Conservation (phyloP, 2,888 invertebrate species). For the Notodonta ziczac region DNA sequence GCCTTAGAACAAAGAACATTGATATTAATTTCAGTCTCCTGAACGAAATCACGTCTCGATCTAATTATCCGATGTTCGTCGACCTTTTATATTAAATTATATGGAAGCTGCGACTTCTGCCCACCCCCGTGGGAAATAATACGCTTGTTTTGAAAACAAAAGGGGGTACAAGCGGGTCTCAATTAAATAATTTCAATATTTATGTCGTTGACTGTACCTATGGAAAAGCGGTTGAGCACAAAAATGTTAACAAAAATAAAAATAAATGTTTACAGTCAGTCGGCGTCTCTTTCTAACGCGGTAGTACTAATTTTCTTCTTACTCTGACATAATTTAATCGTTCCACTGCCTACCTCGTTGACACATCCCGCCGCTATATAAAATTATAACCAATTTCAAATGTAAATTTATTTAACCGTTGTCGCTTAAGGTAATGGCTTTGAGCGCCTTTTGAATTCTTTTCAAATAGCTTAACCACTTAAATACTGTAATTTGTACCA, state of each 20-base stretch:
- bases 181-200: constrained; percentile 30
- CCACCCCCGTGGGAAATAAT: constrained; percentile 75
- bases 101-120: constrained; percentile 75
- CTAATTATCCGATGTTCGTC: constrained; percentile 80
- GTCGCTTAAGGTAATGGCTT: constrained; percentile 47
- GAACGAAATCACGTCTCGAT: constrained; percentile 81
- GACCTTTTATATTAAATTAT: constrained; percentile 81
- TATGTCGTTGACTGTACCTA: constrained; percentile 3
- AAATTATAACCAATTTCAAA: constrained; percentile 34
- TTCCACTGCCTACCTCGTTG: background rate
- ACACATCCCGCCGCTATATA: constrained; percentile 5
- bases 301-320: too few species aligned
- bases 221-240: background rate
- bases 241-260: too few species aligned
- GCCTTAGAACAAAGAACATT: constrained; percentile 74
- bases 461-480: constrained; percentile 63
- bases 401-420: constrained; percentile 49
- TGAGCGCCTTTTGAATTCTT: constrained; percentile 53
- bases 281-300: too few species aligned
- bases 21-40: constrained; percentile 81
- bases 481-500: constrained; percentile 61
- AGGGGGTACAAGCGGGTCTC: constrained; percentile 46
- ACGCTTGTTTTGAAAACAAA: constrained; percentile 76
- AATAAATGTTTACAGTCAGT: too few species aligned
- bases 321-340: background rate